These are phyloP conservation scores for Coregonus suidteri DNA, from an alignment of 2,797 vertebrate species.

Conservation along the genomic window DNA sequence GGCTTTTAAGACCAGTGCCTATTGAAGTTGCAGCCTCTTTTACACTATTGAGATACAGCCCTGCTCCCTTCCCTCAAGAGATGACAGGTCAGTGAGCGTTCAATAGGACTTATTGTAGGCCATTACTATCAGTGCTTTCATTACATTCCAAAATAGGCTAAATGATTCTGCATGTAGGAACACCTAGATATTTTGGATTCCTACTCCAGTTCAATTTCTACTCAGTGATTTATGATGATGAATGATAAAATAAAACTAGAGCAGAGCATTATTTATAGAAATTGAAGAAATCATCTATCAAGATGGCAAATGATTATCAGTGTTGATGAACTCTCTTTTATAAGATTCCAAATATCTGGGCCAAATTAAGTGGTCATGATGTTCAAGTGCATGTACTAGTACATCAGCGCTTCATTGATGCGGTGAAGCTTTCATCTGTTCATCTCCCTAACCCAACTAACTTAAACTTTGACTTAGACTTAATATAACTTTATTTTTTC, in stretches of 20 bases:
- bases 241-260: constrained; percentile 44
- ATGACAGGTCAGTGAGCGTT: constrained; percentile 46
- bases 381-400: constrained; percentile 4
- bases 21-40: not conserved
- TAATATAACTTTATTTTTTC: too few species aligned
- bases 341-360: constrained; percentile 14
- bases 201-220: constrained; percentile 31
- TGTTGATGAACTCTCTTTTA: constrained; percentile 27
- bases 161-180: constrained; percentile 16
- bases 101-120: constrained; percentile 44
- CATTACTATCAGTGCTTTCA: constrained; percentile 42
- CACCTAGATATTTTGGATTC: constrained; percentile 7
- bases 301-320: constrained; percentile 29
- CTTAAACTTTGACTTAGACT: not conserved
- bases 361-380: constrained; percentile 10
- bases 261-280: constrained; percentile 28
- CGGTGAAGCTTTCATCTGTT: constrained; percentile 5
- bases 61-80: not conserved
- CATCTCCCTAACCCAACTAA: not conserved
- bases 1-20: not conserved
- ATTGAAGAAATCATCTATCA: not conserved
- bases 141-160: constrained; percentile 37
- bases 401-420: not conserved
- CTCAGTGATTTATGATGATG: constrained; percentile 35
- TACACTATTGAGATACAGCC: not conserved